Base-by-base conservation (phyloP, 2,888 invertebrate species). In the Diaperis boleti region DNA sequence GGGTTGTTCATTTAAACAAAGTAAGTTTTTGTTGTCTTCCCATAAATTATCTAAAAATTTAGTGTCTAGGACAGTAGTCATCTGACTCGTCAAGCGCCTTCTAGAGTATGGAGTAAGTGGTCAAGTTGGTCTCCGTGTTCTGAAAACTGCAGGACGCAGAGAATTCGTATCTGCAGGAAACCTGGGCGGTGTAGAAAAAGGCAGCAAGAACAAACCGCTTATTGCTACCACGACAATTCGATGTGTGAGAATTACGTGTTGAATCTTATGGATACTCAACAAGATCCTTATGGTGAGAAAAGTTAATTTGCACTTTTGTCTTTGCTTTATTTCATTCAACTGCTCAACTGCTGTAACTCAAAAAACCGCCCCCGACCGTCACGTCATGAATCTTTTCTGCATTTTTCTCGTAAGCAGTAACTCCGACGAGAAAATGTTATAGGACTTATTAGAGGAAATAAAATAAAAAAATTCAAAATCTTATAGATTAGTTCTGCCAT, bases 101-200 rank as follows among this genome's bases (percentile, higher is more conserved):
- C 76, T 6, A 76, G 86, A 18, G 84, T 89, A 8, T 92, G 90
- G 75, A 88, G 89, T 1, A 86, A 87, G 69, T 96, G 96, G 95
- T 89, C 90, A 31, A 83, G 88, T 20, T 96, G 96, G 96, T 90
- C 90, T 0, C 82, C 87, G 7, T 96, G 96, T 76, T 89, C 91
- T 0, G 84, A 87, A 64, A 87, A 88, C 68, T 96, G 96, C 78
- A 89, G 89, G 11, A 94, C 95, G 1, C 85, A 89, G 29, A 85
- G 96, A 69, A 86, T 87, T 76, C 91, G 94, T 78, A 87, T 88
- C 76, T 96, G 95, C 80, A 87, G 87, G 73, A 87, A 87, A 72
- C 87, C 87, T 1, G 86, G 88, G 6, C 84, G 92, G 69, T 96
- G 96, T 74, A 90, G 90, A 1, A 88, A 87, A 39, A 89, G 90